Evolutionary conservation across 53 echinoderm and acorn worm species (phyloP).

Genomic region (Temnopleurus reevesii): DNA sequence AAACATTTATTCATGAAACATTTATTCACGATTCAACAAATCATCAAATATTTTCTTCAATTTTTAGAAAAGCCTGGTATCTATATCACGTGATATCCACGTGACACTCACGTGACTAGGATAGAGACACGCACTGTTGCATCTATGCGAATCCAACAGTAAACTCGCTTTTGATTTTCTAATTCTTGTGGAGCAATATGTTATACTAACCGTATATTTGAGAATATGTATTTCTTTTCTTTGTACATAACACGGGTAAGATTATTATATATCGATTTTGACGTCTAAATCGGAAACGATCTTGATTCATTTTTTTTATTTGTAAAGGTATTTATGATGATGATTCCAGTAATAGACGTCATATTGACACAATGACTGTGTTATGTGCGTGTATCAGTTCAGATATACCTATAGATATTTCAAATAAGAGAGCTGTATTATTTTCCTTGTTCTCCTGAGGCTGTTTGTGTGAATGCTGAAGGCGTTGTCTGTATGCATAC

Average conservation of each 20-base stretch:
- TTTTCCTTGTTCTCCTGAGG: neutral
- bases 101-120: neutral
- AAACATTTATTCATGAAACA: neutral
- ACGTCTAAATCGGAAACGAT: neutral
- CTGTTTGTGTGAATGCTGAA: constrained; percentile 13
- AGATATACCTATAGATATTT: neutral
- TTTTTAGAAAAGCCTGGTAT: no score
- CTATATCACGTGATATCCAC: neutral
- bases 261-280: constrained; percentile 27
- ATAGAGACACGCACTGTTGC: neutral
- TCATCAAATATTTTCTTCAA: no score
- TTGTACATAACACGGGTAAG: constrained; percentile 56
- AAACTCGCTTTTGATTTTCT: constrained; percentile 5
- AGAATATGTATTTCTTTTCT: constrained; percentile 24
- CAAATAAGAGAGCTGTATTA: neutral
- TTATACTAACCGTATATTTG: constrained; percentile 2
- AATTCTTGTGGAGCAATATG: constrained; percentile 39
- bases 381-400: neutral
- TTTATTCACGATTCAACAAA: neutral
- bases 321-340: neutral
- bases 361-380: neutral
- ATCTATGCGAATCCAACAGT: neutral
- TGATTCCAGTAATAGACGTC: neutral
- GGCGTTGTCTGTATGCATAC: neutral
- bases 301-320: neutral